Conservation (phyloP, 2,888 invertebrate species). For the Acrobasis suavella region DNA sequence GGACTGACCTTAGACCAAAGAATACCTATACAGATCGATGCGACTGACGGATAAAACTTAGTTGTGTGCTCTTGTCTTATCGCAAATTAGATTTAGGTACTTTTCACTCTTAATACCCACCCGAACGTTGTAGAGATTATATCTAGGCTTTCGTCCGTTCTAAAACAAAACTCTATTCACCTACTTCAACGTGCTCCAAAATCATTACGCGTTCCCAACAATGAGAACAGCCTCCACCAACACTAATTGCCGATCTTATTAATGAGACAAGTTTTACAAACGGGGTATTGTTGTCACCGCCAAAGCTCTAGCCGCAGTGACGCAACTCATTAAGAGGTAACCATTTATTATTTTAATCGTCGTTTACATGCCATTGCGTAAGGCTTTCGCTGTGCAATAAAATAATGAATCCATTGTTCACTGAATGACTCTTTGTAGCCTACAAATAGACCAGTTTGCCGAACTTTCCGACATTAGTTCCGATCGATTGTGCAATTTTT, state of each 20-base stretch:
- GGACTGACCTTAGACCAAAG: too few relatives aligned
- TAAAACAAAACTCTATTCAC: too few relatives aligned
- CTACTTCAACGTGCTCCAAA: background rate
- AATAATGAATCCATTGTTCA: slow-evolving; percentile 75
- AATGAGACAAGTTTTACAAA: slow-evolving; percentile 41
- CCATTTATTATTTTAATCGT: slow-evolving; percentile 77
- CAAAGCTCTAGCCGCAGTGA: slow-evolving; percentile 50
- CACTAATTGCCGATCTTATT: slow-evolving; percentile 39
- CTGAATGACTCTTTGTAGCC: slow-evolving; percentile 65
- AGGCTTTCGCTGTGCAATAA: slow-evolving; percentile 70
- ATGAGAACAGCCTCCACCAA: slow-evolving; percentile 12
- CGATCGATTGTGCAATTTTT: slow-evolving; percentile 44
- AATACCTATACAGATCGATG: too few relatives aligned
- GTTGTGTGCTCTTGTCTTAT: too few relatives aligned
- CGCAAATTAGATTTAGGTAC: too few relatives aligned
- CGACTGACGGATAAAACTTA: too few relatives aligned
- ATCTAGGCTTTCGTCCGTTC: too few relatives aligned
- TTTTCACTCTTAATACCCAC: too few relatives aligned
- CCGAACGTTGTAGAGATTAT: too few relatives aligned
- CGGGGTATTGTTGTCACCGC: slow-evolving; percentile 45
- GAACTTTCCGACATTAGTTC: slow-evolving; percentile 57
- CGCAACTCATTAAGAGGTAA: slow-evolving; percentile 60
- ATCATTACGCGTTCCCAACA: slow-evolving; percentile 8
- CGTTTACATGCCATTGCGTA: slow-evolving; percentile 67
- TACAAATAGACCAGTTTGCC: slow-evolving; percentile 46